Evolutionary conservation across 2,888 invertebrate species (phyloP).

Genomic region (Hylaea fasciaria): DNA sequence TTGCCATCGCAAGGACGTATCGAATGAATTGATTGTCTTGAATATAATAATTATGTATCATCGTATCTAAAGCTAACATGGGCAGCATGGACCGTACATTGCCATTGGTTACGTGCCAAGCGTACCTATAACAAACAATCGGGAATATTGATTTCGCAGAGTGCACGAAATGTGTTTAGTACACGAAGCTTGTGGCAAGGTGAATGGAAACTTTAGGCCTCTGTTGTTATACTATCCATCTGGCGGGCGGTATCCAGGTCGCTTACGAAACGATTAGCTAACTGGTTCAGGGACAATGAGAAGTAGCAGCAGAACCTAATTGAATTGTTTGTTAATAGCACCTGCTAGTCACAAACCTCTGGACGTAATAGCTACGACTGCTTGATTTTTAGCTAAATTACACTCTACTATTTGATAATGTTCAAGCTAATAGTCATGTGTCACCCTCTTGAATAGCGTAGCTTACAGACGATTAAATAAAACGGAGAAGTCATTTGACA

Average conservation of each 20-base stretch:
- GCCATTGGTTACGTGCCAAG: slow-evolving; percentile 42
- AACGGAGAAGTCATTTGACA: slow-evolving; percentile 8
- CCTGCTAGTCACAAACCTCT: slow-evolving; percentile 40
- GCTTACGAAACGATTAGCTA: slow-evolving; percentile 73
- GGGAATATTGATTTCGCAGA: slow-evolving; percentile 48
- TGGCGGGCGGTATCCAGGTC: slow-evolving; percentile 69
- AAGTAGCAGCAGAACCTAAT: slow-evolving; percentile 51
- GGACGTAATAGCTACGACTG: background rate
- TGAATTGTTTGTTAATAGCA: slow-evolving; percentile 68
- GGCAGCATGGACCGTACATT: slow-evolving; percentile 9
- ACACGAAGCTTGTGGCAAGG: slow-evolving; percentile 36
- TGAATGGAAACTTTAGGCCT: slow-evolving; percentile 38
- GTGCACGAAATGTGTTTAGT: slow-evolving; percentile 40
- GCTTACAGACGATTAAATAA: background rate
- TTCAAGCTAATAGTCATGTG: background rate
- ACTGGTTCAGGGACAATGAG: slow-evolving; percentile 77
- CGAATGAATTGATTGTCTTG: slow-evolving; percentile 1
- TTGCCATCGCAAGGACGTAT: slow-evolving; percentile 7
- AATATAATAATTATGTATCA: background rate
- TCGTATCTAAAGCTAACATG: slow-evolving; percentile 20
- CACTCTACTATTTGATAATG: background rate
- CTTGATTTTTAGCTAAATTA: background rate
- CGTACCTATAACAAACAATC: slow-evolving; percentile 38
- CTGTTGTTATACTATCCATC: slow-evolving; percentile 40
- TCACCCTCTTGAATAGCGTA: slow-evolving; percentile 11